Evolutionary conservation across 2,888 invertebrate species (phyloP), one percentile per base, ranked within the genome.

Genomic region (Cephus runcator): DNA sequence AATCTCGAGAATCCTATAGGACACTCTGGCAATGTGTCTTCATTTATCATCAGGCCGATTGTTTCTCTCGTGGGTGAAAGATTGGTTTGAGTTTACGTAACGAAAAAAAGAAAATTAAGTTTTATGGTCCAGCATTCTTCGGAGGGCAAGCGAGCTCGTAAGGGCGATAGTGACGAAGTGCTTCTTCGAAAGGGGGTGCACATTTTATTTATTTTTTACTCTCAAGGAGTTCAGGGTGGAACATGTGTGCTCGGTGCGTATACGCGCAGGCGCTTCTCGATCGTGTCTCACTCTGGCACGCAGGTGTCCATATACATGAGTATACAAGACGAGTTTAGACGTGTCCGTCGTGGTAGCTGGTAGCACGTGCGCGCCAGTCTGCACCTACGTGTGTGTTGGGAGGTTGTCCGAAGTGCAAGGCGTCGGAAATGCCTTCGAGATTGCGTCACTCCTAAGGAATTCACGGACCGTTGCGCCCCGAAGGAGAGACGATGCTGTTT

Each of bases 401-500:
- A 83, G 83, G 83, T 80, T 83, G 83, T 84, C 86, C 86, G 84
- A 88, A 89, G 88, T 89, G 88, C 89, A 89, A 83, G 88, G 86
- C 86, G 87, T 90, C 90, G 91, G 91, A 91, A 91, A 91, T 91
- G 88, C 91, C 89, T 89, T 86, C 79, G 85, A 79, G 85, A 81
- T 88, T 90, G 87, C 91, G 90, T 91, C 91, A 91, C 84, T 85
- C 79, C 80, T 85, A 77, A 88, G 89, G 91, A 90, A 91, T 91
- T 88, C 88, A 87, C 85, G 85, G 88, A 85, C 84, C 83, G 77
- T 78, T 80, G 77, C 69, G 77, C 71, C 80, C 79, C 23, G 74
- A 33, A 30, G 30, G 30, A 71, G 71, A 35, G 12, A 34, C 4
- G 74, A 71, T 23, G 12, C 71, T 56, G 6, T 68, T 69, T 73